A percentile compares a stretch with the other conserved stretches of the same genome.
These are phyloP conservation scores for Coluber constrictor DNA, from an alignment of 2,797 vertebrate genomes.

Conservation along the genomic window DNA sequence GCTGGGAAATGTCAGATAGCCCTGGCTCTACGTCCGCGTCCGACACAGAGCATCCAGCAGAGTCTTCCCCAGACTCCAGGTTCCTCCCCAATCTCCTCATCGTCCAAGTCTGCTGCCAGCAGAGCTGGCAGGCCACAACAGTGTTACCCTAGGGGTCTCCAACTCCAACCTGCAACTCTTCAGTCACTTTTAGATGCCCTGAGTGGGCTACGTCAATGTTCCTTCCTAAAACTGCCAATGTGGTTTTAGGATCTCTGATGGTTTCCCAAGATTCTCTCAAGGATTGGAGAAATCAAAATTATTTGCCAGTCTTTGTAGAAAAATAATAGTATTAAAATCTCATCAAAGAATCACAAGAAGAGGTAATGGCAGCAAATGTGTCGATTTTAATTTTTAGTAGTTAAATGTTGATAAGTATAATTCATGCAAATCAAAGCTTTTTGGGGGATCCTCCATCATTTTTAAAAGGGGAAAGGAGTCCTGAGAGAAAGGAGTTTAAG, in stretches of 20 bases:
- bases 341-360: background rate
- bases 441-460: background rate
- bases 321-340: background rate
- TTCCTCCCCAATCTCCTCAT: no score
- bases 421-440: background rate
- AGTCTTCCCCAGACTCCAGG: no score
- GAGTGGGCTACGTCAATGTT: background rate
- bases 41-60: no score
- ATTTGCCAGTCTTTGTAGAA: background rate
- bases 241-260: background rate
- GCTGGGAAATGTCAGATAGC: no score
- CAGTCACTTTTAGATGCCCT: no score
- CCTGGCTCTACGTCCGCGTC: no score
- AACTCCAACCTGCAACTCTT: no score
- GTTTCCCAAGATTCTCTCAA: background rate
- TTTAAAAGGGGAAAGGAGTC: background rate
- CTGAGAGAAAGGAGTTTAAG: background rate
- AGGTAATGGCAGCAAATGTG: background rate
- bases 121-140: no score
- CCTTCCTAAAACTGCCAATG: background rate
- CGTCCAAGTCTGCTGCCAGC: no score
- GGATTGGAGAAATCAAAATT: background rate
- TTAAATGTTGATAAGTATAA: background rate
- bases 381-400: background rate
- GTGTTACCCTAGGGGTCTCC: no score